Base-by-base conservation (phyloP, 2,113 vertebrate species). In the Dipodomys ordii region DNA sequence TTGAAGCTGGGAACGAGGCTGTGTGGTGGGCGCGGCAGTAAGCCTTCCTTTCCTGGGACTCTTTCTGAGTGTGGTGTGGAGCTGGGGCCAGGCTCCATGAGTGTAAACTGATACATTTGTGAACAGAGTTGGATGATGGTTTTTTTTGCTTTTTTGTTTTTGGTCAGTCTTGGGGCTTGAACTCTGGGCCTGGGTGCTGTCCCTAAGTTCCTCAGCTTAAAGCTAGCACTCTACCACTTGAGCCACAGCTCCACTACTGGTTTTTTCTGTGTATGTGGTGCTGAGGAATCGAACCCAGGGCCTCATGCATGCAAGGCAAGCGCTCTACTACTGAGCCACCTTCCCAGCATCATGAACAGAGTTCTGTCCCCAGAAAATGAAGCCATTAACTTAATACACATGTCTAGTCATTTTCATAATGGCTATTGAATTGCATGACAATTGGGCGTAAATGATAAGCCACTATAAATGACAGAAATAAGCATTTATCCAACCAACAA, bases 381-480 rank as follows among this genome's bases (percentile, higher is more conserved):
- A 93, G 88, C 67, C 57, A 32, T 88, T 83, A 65, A 53, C 44
- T 72, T 86, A 60, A 73, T 79, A 27, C 9, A 7, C 53, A 57
- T 74, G 18, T 18, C 78, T 60, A 49, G 32, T 82, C 19, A 69
- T 83, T 91, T 84, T 84, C 77, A 30, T 88, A 87, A 77, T 76
- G 39, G 82, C 82, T 89, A 53, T 72, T 81, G 27, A 69, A 7
- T 87, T 49, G 8, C 3, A 2, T 9, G 53, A 85, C 35, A 92
- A n/a, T 76, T 87, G 82, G 25, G 15, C 23, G 23, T 74, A 35
- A 71, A 22, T 92, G 44, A 46, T 83, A 69, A 80, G 27, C 35
- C 74, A 35, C 86, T 83, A 62, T 53, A 85, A 89, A 92, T 95
- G 74, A 89, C n/a, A 88, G 78, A 91, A 93, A 73, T 83, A 85